A percentile compares a stretch with the other conserved stretches of the same genome.
These are phyloP conservation scores for Forbesichthys papilliferus DNA, from an alignment of 2,113 vertebrate species.

Conservation along the genomic window DNA sequence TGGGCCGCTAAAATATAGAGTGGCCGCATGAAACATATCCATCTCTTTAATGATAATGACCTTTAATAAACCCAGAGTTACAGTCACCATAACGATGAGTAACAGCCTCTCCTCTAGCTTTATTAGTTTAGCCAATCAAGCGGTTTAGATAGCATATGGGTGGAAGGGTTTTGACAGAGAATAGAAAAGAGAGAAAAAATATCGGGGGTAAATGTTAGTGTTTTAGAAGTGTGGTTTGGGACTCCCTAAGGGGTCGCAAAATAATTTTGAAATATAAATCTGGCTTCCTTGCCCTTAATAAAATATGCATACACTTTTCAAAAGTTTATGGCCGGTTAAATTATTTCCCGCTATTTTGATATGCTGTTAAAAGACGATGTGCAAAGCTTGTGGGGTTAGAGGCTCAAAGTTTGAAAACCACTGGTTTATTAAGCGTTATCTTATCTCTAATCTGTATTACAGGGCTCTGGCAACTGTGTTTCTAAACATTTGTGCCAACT, in stretches of 20 bases:
- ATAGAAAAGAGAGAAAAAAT: background rate
- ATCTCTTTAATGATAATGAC: conserved; percentile 65
- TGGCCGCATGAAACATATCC: conserved; percentile 43
- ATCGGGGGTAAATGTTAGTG: background rate
- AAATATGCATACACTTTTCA: too few species aligned
- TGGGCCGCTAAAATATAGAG: conserved; percentile 49
- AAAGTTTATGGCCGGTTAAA: too few species aligned
- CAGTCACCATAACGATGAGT: conserved; percentile 51
- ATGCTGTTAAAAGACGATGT: too few species aligned
- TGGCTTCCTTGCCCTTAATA: too few species aligned
- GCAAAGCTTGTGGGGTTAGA: too few species aligned
- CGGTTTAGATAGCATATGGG: background rate
- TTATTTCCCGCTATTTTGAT: too few species aligned
- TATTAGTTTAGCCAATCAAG: conserved; percentile 49
- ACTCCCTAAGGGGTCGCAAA: background rate
- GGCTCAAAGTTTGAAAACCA: too few species aligned
- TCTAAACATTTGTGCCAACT: too few species aligned
- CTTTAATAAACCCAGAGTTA: conserved; percentile 62
- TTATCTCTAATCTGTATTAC: too few species aligned
- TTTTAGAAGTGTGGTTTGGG: background rate
- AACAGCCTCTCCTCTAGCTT: conserved; percentile 38
- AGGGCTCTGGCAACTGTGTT: too few species aligned
- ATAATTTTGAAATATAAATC: background rate
- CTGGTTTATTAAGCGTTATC: too few species aligned
- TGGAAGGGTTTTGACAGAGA: background rate